Percentiles rank a stretch among this genome's conserved stretches.
phyloP scores from a whole-genome alignment of 2,888 invertebrate genomes.

The Amiota communis region DNA sequence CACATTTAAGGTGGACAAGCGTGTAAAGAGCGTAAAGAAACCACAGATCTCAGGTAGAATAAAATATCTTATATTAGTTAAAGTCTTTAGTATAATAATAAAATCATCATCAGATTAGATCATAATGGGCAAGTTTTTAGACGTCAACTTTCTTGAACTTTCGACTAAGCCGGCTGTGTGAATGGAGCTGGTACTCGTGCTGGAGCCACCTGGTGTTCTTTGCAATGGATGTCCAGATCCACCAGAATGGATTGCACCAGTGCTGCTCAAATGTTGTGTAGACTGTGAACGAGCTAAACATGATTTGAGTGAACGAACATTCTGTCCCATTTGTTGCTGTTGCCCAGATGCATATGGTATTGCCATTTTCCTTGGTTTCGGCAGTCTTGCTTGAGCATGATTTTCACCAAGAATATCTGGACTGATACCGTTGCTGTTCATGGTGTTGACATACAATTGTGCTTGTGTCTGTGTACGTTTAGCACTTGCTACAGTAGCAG shows the following conservation, averaged over 20 bases:
- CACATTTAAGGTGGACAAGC: no score
- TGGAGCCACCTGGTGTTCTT: neutral
- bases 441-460: neutral
- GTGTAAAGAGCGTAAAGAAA: no score
- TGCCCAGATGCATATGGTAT: conserved; percentile 39
- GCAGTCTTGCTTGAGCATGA: conserved; percentile 38
- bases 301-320: no score
- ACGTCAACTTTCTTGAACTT: conserved; percentile 58
- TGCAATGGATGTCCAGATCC: conserved; percentile 19
- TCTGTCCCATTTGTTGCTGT: no score
- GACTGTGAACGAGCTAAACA: no score
- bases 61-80: no score
- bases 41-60: no score
- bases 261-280: neutral
- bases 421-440: conserved; percentile 13
- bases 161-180: neutral
- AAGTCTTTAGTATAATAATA: no score
- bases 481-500: conserved; percentile 27
- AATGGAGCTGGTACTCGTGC: no score
- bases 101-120: conserved; percentile 46
- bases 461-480: conserved; percentile 33
- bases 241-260: neutral
- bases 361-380: conserved; percentile 44
- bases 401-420: conserved; percentile 41
- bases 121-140: conserved; percentile 65